These are phyloP conservation scores for Anguilla marmorata DNA, from an alignment of 2,797 vertebrate species.

Conservation along the genomic window DNA sequence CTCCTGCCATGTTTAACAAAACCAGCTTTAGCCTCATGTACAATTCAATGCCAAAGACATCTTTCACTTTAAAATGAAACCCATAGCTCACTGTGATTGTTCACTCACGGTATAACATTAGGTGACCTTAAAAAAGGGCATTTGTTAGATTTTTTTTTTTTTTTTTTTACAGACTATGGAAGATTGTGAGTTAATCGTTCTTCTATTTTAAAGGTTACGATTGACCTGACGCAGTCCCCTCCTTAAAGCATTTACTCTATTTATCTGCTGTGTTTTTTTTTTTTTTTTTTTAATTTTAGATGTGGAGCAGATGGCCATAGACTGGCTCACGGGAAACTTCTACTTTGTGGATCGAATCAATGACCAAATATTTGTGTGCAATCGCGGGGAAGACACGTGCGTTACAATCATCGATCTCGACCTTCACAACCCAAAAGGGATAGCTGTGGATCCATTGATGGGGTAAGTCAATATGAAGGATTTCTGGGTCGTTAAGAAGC, in stretches of 20 bases:
- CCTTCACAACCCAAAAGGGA: constrained; percentile 74
- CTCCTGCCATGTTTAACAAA: constrained; percentile 13
- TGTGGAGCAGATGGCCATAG: constrained; percentile 74
- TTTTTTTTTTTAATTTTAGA: constrained; percentile 58
- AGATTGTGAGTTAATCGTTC: background rate
- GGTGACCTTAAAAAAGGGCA: background rate
- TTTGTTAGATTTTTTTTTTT: background rate
- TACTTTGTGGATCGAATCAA: constrained; percentile 77
- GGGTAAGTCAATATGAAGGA: constrained; percentile 66
- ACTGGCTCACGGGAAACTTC: constrained; percentile 77
- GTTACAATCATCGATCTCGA: constrained; percentile 76
- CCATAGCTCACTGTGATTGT: background rate
- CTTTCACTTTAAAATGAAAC: background rate
- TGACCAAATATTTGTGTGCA: constrained; percentile 75
- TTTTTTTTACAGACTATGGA: background rate
- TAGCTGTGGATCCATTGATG: constrained; percentile 73
- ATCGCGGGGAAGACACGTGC: constrained; percentile 69
- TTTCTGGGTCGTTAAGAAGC: background rate
- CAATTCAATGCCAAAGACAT: background rate
- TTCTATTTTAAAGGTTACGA: background rate
- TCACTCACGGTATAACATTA: background rate
- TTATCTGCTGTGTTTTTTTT: background rate
- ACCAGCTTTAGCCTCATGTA: constrained; percentile 18
- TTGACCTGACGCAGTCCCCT: background rate
- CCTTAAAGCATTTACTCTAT: background rate